These are phyloP conservation scores for Macrosteles quadrilineatus DNA, from an alignment of 1,140 invertebrate genomes.

Conservation along the genomic window DNA sequence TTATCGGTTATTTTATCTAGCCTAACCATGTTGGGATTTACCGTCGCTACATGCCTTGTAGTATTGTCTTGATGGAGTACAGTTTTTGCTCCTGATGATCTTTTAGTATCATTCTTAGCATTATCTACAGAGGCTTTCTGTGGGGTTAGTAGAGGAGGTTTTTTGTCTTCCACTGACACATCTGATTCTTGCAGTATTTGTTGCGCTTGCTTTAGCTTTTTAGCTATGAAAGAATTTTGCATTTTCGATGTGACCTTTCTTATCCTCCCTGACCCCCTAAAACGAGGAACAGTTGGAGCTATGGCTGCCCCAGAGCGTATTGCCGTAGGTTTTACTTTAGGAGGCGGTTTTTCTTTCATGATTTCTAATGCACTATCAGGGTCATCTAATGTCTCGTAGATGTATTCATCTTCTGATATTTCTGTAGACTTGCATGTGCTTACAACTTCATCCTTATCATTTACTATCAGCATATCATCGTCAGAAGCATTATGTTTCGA, in stretches of 20 bases:
- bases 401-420: slow-evolving; percentile 9
- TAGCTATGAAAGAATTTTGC: slow-evolving; percentile 14
- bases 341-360: neutral
- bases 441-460: slow-evolving; percentile 11
- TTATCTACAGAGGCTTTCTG: no score
- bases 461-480: slow-evolving; percentile 15
- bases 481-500: neutral
- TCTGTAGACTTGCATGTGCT: slow-evolving; percentile 4
- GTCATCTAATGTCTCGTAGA: slow-evolving; percentile 15
- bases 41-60: slow-evolving; percentile 1
- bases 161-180: no score
- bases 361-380: neutral
- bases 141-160: no score
- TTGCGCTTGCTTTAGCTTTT: slow-evolving; percentile 10
- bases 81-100: neutral
- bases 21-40: neutral
- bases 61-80: neutral
- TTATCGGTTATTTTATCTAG: neutral
- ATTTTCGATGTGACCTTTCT: slow-evolving; percentile 1
- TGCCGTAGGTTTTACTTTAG: slow-evolving; percentile 4
- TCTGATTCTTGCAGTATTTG: neutral
- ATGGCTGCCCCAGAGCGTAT: neutral
- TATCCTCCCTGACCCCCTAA: neutral
- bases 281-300: neutral
- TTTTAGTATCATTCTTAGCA: neutral